Conservation (phyloP, 2,113 vertebrate species). For the Oryzias woworae region DNA sequence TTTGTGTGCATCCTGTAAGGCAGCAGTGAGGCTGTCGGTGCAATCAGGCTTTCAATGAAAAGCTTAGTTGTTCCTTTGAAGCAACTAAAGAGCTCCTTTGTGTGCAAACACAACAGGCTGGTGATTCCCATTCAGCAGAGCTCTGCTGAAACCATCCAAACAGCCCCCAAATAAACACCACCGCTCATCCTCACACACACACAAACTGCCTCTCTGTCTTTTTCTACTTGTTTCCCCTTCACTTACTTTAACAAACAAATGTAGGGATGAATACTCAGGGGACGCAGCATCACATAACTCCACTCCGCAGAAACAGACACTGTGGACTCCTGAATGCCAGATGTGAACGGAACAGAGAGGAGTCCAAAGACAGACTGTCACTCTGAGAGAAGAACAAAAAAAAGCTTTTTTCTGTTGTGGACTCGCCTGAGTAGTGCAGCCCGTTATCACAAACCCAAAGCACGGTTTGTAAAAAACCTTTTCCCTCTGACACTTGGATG, state of each 20-base stretch:
- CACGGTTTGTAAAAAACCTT: no score
- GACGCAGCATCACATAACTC: slow-evolving; percentile 43
- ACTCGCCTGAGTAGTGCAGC: slow-evolving; percentile 40
- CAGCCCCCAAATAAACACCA: slow-evolving; percentile 41
- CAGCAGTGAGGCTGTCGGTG: slow-evolving; percentile 44
- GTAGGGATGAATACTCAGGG: slow-evolving; percentile 54
- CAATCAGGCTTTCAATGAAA: slow-evolving; percentile 58
- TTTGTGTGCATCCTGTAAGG: slow-evolving; percentile 45
- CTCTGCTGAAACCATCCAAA: slow-evolving; percentile 55
- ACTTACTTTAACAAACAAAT: slow-evolving; percentile 47
- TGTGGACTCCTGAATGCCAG: slow-evolving; percentile 43
- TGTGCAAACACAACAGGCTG: slow-evolving; percentile 69
- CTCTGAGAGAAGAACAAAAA: slow-evolving; percentile 34
- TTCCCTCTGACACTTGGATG: no score
- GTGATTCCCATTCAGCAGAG: slow-evolving; percentile 59
- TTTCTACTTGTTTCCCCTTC: slow-evolving; percentile 41
- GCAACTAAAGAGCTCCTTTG: slow-evolving; percentile 69
- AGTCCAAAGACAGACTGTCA: slow-evolving; percentile 44
- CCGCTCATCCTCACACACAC: slow-evolving; percentile 48
- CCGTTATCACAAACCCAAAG: no score
- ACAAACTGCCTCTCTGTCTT: slow-evolving; percentile 39
- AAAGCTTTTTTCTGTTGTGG: slow-evolving; percentile 48
- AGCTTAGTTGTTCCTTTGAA: slow-evolving; percentile 68
- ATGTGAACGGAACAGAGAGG: slow-evolving; percentile 26
- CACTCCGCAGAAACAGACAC: slow-evolving; percentile 49